Evolutionary conservation across 1,140 invertebrate genomes (phyloP).

Genomic region (Cryptotermes secundus): DNA sequence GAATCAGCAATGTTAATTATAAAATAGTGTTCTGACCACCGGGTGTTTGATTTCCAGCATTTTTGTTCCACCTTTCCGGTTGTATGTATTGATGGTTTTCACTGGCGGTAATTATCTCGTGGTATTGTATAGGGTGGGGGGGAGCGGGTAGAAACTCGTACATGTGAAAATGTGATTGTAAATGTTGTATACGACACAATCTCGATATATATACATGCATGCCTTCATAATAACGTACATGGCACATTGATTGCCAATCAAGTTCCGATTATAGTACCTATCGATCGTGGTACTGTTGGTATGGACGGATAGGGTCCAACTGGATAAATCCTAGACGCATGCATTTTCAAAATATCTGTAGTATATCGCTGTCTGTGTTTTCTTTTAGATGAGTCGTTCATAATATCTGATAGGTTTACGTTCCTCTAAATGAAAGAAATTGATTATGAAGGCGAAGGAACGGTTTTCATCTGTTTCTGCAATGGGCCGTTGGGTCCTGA

Average conservation of each 20-base stretch:
- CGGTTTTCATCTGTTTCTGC: too few species aligned
- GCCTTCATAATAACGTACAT: slow-evolving; percentile 34
- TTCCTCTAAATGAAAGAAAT: background rate
- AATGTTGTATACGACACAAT: slow-evolving; percentile 27
- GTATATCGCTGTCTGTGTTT: background rate
- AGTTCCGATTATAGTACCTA: slow-evolving; percentile 31
- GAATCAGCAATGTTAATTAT: slow-evolving; percentile 37
- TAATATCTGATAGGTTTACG: background rate
- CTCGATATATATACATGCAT: slow-evolving; percentile 24
- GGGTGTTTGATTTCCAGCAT: slow-evolving; percentile 35
- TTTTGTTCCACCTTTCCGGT: slow-evolving; percentile 33
- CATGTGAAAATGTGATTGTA: slow-evolving; percentile 30
- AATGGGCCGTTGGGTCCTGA: too few species aligned
- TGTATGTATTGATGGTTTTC: slow-evolving; percentile 25
- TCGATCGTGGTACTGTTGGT: slow-evolving; percentile 25
- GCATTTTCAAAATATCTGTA: background rate
- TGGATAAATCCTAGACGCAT: slow-evolving; percentile 10
- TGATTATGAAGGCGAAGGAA: background rate
- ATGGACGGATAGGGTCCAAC: background rate
- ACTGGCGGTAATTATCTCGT: slow-evolving; percentile 22
- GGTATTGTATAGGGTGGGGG: slow-evolving; percentile 9
- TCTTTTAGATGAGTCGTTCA: background rate
- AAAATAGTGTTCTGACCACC: slow-evolving; percentile 34
- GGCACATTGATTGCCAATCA: slow-evolving; percentile 35
- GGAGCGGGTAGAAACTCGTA: background rate